Evolutionary conservation across 2,888 invertebrate genomes (phyloP), one percentile per base, ranked within the genome.

Genomic region (Encarsia formosa): DNA sequence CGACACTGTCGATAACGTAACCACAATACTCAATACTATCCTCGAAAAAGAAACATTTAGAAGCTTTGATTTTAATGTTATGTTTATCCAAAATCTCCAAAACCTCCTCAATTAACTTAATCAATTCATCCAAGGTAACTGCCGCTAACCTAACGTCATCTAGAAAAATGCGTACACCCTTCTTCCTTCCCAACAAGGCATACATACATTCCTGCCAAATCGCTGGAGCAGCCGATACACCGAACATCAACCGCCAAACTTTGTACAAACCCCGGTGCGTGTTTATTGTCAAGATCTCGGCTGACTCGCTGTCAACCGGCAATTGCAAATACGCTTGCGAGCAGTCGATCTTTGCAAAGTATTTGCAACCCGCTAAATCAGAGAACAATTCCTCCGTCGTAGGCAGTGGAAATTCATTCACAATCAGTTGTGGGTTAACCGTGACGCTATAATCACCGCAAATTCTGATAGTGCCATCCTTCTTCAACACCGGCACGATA

Each of bases 361-460:
- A 60, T 2, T 35, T 35, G 4, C 65, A 60, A 2, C 61, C 62
- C 2, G 61, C 49, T 54, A 65, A 55, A n/a, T 52, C 57, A 31
- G 52, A 58, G 59, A 58, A 62, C 47, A 59, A 47, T 52, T 63
- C 64, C 6, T 65, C 61, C 0, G 61, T 58, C 23, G 59, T 59
- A 9, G 63, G 64, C 29, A 63, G 40, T 0, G 63, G 64, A 46
- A 63, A 54, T 45, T 65, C 60, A 45, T 64, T 60, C 2, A 62
- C 49, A 8, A 55, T 18, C 18, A 63, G 47, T 13, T 39, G 32
- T n/a, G 61, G 61, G 48, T 65, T 66, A 4, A 66, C 29, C 3
- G 64, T 64, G 9, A 63, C 57, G 63, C 56, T 63, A 43, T 60
- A 63, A 13, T 29, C 29, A 13, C 29, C 29, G 13, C 8, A 29